These are phyloP conservation scores for Panurus biarmicus DNA, from an alignment of 2,113 vertebrate genomes.

Conservation along the genomic window DNA sequence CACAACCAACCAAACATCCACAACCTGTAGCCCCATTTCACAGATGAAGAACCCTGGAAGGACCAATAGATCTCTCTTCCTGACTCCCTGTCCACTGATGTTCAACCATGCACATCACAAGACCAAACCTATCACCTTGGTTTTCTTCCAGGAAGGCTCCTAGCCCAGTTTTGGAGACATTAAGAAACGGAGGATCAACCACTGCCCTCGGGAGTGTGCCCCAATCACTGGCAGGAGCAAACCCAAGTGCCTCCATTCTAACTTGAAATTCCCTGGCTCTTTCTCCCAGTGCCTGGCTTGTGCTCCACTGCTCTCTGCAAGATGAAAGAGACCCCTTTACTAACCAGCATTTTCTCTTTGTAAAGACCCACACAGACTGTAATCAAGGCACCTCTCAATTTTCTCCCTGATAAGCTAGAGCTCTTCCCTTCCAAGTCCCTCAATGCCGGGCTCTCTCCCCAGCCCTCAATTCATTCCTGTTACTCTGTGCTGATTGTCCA, in stretches of 20 bases:
- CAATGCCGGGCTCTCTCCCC: not conserved
- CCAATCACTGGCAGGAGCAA: not conserved
- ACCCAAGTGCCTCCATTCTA: not conserved
- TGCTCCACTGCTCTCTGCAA: not conserved
- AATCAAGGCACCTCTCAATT: constrained; percentile 15
- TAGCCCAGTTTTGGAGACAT: not conserved
- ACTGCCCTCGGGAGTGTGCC: not conserved
- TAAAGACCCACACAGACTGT: constrained; percentile 7
- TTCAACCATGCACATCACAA: not conserved
- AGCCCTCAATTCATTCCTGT: not conserved
- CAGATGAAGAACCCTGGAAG: not conserved
- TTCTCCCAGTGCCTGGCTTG: not conserved
- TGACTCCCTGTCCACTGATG: not conserved
- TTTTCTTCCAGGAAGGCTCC: not conserved
- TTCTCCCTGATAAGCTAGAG: constrained; percentile 28
- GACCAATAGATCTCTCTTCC: not conserved
- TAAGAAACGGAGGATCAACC: constrained; percentile 12
- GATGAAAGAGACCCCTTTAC: constrained; percentile 24
- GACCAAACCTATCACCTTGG: not conserved
- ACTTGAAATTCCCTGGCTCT: constrained; percentile 19
- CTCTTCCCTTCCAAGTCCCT: constrained; percentile 21
- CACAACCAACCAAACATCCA: not conserved
- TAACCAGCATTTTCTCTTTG: constrained; percentile 33
- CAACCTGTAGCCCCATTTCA: not conserved
- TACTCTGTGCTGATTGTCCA: not conserved